Evolutionary conservation across 1,140 invertebrate species (phyloP).

Genomic region (Macrotrachela quadricornifera): DNA sequence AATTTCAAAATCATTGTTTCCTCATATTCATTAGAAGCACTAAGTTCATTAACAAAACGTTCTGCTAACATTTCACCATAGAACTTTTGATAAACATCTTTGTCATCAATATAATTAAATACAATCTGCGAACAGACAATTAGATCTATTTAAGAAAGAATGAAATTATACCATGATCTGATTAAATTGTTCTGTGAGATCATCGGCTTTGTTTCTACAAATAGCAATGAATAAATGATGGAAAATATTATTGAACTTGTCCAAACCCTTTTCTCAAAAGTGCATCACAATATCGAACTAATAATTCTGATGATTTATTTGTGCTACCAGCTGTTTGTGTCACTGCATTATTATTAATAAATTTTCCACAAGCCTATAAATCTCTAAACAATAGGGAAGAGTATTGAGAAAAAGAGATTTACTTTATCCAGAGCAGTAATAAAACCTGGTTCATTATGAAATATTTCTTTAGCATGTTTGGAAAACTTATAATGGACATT

Average conservation of each 20-base stretch:
- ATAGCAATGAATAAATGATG: constrained; percentile 3
- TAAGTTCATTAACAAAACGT: constrained; percentile 83
- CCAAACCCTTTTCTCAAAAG: constrained; percentile 70
- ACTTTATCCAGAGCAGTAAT: constrained; percentile 78
- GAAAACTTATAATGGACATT: constrained; percentile 97
- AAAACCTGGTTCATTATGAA: constrained; percentile 88
- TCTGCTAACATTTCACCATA: constrained; percentile 98
- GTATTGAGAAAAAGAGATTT: too few species aligned
- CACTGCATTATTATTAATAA: constrained; percentile 88
- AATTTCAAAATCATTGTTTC: constrained; percentile 98
- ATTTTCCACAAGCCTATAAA: constrained; percentile 60
- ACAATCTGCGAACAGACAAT: background rate
- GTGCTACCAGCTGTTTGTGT: constrained; percentile 66
- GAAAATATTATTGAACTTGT: background rate
- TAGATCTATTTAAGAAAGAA: too few species aligned
- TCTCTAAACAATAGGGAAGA: too few species aligned
- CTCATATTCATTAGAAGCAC: constrained; percentile 93
- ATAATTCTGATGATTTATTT: constrained; percentile 79
- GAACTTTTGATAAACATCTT: constrained; percentile 99
- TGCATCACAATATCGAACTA: constrained; percentile 92
- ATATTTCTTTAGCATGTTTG: constrained; percentile 68
- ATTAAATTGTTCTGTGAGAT: constrained; percentile 88
- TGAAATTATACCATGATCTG: constrained; percentile 51
- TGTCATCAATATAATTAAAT: constrained; percentile 99
- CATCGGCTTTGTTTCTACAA: constrained; percentile 41